Percentiles rank a stretch among this genome's conserved stretches.
These are phyloP conservation scores for Standfussiana lucernea DNA, from an alignment of 2,888 invertebrate species.

Conservation along the genomic window DNA sequence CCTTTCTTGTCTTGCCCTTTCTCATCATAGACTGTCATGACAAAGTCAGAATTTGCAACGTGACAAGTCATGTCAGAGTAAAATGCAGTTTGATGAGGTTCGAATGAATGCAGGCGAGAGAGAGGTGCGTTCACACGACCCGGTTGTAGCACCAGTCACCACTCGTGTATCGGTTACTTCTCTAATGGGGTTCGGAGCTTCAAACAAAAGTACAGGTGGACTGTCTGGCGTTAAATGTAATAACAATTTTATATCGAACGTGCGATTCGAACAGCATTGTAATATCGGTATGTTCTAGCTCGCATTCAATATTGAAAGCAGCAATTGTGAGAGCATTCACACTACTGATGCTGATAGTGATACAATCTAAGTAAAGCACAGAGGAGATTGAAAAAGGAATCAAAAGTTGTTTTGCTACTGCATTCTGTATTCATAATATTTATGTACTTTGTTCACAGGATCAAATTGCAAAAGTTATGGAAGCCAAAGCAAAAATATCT, in stretches of 20 bases:
- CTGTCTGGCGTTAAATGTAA: slow-evolving; percentile 43
- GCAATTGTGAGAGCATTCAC: slow-evolving; percentile 20
- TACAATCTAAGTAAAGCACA: slow-evolving; percentile 24
- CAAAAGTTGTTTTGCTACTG: slow-evolving; percentile 2
- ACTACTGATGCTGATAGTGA: slow-evolving; percentile 33
- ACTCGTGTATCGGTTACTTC: slow-evolving; percentile 57
- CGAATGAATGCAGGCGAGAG: slow-evolving; percentile 65
- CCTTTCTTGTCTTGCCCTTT: slow-evolving; percentile 76
- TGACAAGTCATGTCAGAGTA: slow-evolving; percentile 77
- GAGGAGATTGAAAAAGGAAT: slow-evolving; percentile 5
- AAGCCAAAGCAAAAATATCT: slow-evolving; percentile 11
- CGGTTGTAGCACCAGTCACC: slow-evolving; percentile 38
- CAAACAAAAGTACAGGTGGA: slow-evolving; percentile 60
- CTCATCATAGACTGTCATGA: slow-evolving; percentile 67
- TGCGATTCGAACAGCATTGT: slow-evolving; percentile 8
- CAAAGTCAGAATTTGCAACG: slow-evolving; percentile 79
- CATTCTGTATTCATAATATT: slow-evolving; percentile 15
- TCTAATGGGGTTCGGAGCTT: slow-evolving; percentile 53
- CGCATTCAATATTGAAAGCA: slow-evolving; percentile 20
- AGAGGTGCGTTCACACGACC: slow-evolving; percentile 55
- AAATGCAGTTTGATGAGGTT: slow-evolving; percentile 80
- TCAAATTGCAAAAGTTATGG: slow-evolving; percentile 17
- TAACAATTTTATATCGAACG: slow-evolving; percentile 43
- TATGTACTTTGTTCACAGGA: background rate
- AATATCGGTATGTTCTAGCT: slow-evolving; percentile 16